Percentiles rank a stretch among this genome's conserved stretches.
These are phyloP conservation scores for Australoheros facetus DNA, from an alignment of 2,797 vertebrate genomes.

Conservation along the genomic window DNA sequence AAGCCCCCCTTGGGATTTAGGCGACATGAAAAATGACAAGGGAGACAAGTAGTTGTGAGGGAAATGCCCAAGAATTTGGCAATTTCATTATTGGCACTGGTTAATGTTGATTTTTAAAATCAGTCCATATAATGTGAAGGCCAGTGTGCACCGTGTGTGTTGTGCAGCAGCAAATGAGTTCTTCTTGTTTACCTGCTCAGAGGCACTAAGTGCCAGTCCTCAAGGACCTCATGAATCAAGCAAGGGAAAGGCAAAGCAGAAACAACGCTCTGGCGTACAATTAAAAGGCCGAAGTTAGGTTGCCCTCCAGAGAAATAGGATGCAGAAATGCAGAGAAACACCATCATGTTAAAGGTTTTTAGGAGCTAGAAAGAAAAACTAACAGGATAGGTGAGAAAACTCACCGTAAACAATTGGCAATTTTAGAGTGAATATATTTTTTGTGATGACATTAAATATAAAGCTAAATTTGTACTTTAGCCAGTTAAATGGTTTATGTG, in stretches of 20 bases:
- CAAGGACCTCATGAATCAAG: conserved; percentile 52
- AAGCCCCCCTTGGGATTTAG: conserved; percentile 31
- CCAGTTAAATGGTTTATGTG: conserved; percentile 1
- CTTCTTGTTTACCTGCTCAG: conserved; percentile 41
- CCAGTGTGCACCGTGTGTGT: not conserved
- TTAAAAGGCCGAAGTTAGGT: conserved; percentile 55
- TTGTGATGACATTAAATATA: not conserved
- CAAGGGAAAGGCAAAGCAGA: conserved; percentile 12
- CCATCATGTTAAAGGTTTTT: conserved; percentile 20
- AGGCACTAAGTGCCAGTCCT: conserved; percentile 47
- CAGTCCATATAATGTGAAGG: conserved; percentile 8
- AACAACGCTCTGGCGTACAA: conserved; percentile 51
- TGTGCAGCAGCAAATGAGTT: conserved; percentile 14
- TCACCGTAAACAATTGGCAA: not conserved
- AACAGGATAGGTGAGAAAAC: not conserved
- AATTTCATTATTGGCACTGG: conserved; percentile 18
- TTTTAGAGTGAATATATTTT: not conserved
- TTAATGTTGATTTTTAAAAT: conserved; percentile 28
- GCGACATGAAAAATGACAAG: conserved; percentile 39
- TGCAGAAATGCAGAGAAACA: conserved; percentile 13
- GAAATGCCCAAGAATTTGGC: conserved; percentile 20
- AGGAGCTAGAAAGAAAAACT: conserved; percentile 16
- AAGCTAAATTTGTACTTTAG: conserved; percentile 1
- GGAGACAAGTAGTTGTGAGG: conserved; percentile 12
- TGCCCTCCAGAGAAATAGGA: conserved; percentile 36